Evolutionary conservation across 2,888 invertebrate genomes (phyloP), one percentile per base, ranked within the genome.

Genomic region (Ametastegia equiseti): DNA sequence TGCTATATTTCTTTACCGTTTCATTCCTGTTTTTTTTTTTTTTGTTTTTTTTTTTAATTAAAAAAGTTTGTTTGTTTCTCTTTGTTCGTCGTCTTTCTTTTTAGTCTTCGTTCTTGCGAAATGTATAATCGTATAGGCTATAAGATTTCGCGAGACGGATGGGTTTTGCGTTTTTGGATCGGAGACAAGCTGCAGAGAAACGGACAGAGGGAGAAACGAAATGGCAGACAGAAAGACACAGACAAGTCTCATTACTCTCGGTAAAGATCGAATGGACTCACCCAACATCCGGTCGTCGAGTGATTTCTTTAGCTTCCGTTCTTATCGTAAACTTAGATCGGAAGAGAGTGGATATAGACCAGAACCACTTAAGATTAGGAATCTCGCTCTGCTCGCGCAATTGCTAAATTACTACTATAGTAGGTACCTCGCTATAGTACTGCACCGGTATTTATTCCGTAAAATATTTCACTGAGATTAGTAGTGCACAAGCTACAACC

Each of bases 231-330:
- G n/a, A n/a, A n/a, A n/a, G n/a, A n/a, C n/a, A 39, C 47, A 47
- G 27, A 27, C 47, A 87, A 88, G 88, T 81, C 88, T 88, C 88
- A 87, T 88, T 88, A 88, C 86, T 88, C 88, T 85, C 83, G 82
- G 82, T 81, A 80, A 83, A 85, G 86, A 86, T 85, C 83, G 86
- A 86, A 84, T 85, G 84, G 88, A 85, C 78, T 57, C 78, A 87
- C 84, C 85, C 86, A 85, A 86, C 88, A 88, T 89, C 89, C 89
- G 89, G 89, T 87, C 86, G 83, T 80, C 84, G 83, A 86, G 88
- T 88, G 88, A 88, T 89, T 88, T 89, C 88, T 89, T 87, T 85
- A 88, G 88, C 88, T 88, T 89, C 88, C 89, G 88, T 87, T 86
- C 87, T 87, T 89, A 89, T 89, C 89, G 86, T 83, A 19, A 82